Evolutionary conservation across 2,113 vertebrate species (phyloP).

Genomic region (Talpa occidentalis): DNA sequence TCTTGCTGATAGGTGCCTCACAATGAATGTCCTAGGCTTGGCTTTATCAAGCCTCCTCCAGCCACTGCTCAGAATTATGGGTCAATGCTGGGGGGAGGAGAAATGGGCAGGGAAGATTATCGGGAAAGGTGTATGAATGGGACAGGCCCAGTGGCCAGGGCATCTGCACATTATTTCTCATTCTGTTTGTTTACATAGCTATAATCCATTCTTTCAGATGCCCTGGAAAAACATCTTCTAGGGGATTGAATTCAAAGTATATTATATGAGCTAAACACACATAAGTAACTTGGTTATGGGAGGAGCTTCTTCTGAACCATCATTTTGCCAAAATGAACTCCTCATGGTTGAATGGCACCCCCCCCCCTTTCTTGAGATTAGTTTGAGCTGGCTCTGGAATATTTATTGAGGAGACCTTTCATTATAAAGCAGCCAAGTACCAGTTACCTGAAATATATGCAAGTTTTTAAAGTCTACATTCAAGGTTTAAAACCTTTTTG

Average conservation of each 20-base stretch:
- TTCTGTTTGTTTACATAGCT: constrained; percentile 46
- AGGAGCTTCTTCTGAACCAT: not conserved
- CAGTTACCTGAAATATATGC: constrained; percentile 78
- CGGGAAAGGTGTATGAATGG: constrained; percentile 21
- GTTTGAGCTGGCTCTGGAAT: constrained; percentile 44
- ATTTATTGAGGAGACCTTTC: constrained; percentile 79
- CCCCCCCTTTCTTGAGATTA: not conserved
- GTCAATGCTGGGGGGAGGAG: not conserved
- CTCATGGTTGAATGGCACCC: not conserved
- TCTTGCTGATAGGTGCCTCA: not conserved
- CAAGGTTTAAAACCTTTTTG: constrained; percentile 81
- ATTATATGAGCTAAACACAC: not conserved
- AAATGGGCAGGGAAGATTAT: not conserved
- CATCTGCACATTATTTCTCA: not conserved
- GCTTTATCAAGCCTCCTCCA: constrained; percentile 43
- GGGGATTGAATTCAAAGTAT: not conserved
- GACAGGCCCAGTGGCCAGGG: not conserved
- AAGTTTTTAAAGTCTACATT: constrained; percentile 79
- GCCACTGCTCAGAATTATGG: not conserved
- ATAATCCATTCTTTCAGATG: not conserved
- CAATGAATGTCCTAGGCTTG: not conserved
- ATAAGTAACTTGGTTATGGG: not conserved
- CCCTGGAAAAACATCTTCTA: not conserved
- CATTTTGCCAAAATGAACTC: constrained; percentile 8
- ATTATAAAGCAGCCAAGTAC: constrained; percentile 76